Evolutionary conservation across 2,113 vertebrate species (phyloP).

Genomic region (Brachypodius melanocephalos): DNA sequence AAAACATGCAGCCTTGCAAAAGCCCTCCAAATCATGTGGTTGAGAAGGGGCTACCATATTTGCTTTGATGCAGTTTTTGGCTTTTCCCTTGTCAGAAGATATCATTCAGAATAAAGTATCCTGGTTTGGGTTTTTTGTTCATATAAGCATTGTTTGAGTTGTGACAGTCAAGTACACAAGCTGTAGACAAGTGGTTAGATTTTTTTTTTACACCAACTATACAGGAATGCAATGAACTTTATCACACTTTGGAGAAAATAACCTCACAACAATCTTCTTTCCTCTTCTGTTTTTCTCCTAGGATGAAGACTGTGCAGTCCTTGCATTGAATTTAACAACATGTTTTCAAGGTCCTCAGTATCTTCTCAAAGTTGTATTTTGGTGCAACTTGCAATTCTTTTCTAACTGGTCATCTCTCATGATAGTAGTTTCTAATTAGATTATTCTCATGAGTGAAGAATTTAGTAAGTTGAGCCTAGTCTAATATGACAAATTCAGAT

Average conservation of each 20-base stretch:
- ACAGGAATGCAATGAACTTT: not conserved
- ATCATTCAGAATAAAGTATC: not conserved
- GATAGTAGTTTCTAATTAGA: not conserved
- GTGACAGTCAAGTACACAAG: not conserved
- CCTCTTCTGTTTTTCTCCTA: conserved; percentile 15
- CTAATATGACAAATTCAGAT: not conserved
- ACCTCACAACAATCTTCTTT: not conserved
- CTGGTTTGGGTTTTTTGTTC: not conserved
- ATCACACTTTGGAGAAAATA: not conserved
- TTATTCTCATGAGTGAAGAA: not conserved
- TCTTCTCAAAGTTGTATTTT: not conserved
- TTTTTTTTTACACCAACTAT: not conserved
- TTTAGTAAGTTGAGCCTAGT: not conserved
- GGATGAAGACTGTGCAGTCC: conserved; percentile 33
- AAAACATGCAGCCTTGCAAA: not conserved
- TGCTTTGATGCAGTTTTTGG: not conserved
- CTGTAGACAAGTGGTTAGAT: not conserved
- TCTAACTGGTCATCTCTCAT: not conserved
- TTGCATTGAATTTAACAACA: not conserved
- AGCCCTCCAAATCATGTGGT: not conserved
- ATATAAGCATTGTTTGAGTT: not conserved
- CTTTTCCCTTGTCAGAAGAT: not conserved
- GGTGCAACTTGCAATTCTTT: not conserved
- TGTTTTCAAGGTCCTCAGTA: not conserved
- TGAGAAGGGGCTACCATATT: not conserved